A percentile compares a stretch with the other conserved stretches of the same genome.
Evolutionary conservation across 2,113 vertebrate species (phyloP).

Genomic region (Microcebus jonahi): DNA sequence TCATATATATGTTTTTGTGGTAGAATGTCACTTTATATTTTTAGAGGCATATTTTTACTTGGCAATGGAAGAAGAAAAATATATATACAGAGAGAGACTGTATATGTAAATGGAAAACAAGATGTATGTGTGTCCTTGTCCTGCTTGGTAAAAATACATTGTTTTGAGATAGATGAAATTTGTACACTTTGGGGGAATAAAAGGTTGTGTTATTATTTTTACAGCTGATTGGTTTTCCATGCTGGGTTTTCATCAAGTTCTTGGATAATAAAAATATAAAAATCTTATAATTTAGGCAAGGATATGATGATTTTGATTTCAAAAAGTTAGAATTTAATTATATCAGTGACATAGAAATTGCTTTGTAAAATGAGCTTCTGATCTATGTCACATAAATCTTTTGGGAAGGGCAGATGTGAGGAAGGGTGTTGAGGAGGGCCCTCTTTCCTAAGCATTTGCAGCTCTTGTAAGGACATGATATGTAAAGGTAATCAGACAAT

Average conservation of each 20-base stretch:
- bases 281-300: background rate
- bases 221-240: background rate
- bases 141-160: background rate
- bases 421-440: background rate
- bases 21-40: background rate
- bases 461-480: background rate
- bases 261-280: background rate
- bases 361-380: conserved; percentile 29
- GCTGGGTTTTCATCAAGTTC: conserved; percentile 21
- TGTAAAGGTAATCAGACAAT: background rate
- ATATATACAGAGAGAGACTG: no score
- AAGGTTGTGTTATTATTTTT: conserved; percentile 1
- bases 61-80: background rate
- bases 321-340: background rate
- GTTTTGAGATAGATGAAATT: conserved; percentile 14
- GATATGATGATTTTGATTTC: background rate
- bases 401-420: background rate
- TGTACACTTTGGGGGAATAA: background rate
- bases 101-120: background rate
- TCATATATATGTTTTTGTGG: background rate
- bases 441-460: background rate
- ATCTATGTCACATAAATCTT: background rate
- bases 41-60: background rate
- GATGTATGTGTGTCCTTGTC: background rate
- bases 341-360: background rate